Evolutionary conservation across 2,797 vertebrate genomes (phyloP), one percentile per base, ranked within the genome.

Genomic region (Sus cebifrons): DNA sequence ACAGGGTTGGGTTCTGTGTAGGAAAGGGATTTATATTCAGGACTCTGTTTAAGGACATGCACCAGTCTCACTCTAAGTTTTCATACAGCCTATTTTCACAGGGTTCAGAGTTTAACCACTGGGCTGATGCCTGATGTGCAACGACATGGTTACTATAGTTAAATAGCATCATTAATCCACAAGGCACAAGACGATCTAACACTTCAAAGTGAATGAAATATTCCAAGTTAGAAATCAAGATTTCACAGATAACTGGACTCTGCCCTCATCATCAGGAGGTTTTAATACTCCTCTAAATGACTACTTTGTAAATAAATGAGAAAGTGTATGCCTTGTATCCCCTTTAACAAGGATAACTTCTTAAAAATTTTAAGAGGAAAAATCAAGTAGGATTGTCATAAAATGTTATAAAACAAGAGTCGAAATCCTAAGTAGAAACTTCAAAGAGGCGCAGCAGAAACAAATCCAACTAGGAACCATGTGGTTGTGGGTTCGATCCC

Each of bases 321-420:
- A 75, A 91, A 60, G 15, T 44, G 36, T 36, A 78, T 29, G 3
- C 1, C 16, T 5, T 70, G 90, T 83, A 94, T 17, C 79, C 40
- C 12, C 54, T 60, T 91, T 36, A 89, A 70, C 29, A 62, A 68
- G 2, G 21, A 27, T 32, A 79, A 32, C 52, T 71, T 77, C 29
- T 62, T 67, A 89, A 2, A 90, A 86, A 91, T 65, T 74, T 94
- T 68, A 74, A 71, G 27, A 60, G 94, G 58, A 79, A 89, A 95
- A 78, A 40, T 36, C 25, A 62, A 62, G 29, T n/a, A 73, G 44
- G 5, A 52, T 27, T 89, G 49, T 84, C 44, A 79, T 21, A 79
- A 87, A 79, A 85, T 12, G 29, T n/a, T 89, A 23, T 65, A 65
- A 91, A 90, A 40, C 16, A 90, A 68, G 73, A 73, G 8, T 87